Percentiles rank a stretch among this genome's conserved stretches.
Conservation (phyloP, 2,888 invertebrate species). For the Andricus curvator region DNA sequence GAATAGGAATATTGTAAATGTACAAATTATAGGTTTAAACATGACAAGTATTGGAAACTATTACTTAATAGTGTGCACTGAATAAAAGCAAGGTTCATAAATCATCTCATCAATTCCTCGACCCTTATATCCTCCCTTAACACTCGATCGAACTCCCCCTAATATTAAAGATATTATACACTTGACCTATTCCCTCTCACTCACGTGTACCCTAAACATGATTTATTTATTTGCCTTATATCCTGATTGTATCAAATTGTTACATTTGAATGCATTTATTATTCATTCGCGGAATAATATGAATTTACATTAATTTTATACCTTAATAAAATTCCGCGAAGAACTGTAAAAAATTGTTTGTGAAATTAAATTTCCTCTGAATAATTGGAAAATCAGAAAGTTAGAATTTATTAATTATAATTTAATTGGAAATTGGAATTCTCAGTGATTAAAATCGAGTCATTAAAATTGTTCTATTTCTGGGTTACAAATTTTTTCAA, state of each 20-base stretch:
- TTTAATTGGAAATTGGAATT: too few relatives aligned
- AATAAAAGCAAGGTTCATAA: slow-evolving; percentile 3
- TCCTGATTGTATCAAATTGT: not conserved
- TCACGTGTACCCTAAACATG: slow-evolving; percentile 7
- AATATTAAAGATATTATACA: slow-evolving; percentile 33
- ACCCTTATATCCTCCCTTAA: slow-evolving; percentile 36
- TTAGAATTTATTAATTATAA: too few relatives aligned
- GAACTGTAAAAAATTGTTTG: not conserved
- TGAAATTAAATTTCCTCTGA: not conserved
- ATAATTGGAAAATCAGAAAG: not conserved
- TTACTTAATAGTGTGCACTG: not conserved
- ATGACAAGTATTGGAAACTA: not conserved
- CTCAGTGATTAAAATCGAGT: too few relatives aligned
- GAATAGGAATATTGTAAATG: not conserved
- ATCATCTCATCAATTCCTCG: slow-evolving; percentile 36
- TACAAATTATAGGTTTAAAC: not conserved
- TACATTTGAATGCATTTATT: not conserved
- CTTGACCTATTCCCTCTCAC: slow-evolving; percentile 10
- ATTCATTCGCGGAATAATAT: not conserved
- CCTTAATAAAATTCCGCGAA: not conserved
- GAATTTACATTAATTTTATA: not conserved
- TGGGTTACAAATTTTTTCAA: too few relatives aligned
- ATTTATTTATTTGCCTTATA: not conserved
- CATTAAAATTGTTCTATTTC: too few relatives aligned
- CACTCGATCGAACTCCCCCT: slow-evolving; percentile 34